These are phyloP conservation scores for Colletes latitarsis DNA, from an alignment of 1,140 invertebrate genomes.

Conservation along the genomic window DNA sequence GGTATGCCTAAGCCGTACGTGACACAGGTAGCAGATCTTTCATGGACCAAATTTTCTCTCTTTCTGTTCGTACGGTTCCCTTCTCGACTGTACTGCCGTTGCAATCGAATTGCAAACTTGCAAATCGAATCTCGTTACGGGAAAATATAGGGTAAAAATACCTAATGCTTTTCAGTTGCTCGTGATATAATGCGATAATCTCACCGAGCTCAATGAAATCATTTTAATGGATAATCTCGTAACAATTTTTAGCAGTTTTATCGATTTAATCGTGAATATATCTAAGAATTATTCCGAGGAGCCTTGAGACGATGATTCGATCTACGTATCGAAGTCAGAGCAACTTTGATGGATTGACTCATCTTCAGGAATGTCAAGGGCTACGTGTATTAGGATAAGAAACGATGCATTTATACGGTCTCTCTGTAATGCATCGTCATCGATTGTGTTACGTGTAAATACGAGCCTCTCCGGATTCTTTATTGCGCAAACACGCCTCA, in stretches of 20 bases:
- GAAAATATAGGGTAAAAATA: too few relatives aligned
- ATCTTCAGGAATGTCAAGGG: slow-evolving; percentile 1
- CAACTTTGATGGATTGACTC: not conserved
- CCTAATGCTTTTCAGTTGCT: too few relatives aligned
- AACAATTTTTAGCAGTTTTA: not conserved
- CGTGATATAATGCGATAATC: too few relatives aligned
- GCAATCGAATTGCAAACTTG: not conserved
- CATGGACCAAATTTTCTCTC: slow-evolving; percentile 19
- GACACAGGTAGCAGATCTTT: slow-evolving; percentile 58
- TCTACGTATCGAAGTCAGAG: not conserved
- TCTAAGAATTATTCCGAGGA: not conserved
- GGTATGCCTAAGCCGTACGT: slow-evolving; percentile 53
- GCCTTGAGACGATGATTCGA: not conserved
- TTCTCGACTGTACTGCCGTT: not conserved
- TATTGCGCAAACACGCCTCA: not conserved
- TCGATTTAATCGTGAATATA: not conserved
- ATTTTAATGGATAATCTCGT: not conserved
- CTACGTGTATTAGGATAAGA: slow-evolving; percentile 1
- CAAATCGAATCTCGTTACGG: too few relatives aligned
- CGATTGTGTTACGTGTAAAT: not conserved
- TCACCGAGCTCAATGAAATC: not conserved
- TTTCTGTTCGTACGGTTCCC: not conserved
- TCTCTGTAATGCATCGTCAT: not conserved
- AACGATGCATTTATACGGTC: not conserved
- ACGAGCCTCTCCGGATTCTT: not conserved